Conservation (phyloP, 1,140 invertebrate genomes). For the Lordiphosa clarofinis region DNA sequence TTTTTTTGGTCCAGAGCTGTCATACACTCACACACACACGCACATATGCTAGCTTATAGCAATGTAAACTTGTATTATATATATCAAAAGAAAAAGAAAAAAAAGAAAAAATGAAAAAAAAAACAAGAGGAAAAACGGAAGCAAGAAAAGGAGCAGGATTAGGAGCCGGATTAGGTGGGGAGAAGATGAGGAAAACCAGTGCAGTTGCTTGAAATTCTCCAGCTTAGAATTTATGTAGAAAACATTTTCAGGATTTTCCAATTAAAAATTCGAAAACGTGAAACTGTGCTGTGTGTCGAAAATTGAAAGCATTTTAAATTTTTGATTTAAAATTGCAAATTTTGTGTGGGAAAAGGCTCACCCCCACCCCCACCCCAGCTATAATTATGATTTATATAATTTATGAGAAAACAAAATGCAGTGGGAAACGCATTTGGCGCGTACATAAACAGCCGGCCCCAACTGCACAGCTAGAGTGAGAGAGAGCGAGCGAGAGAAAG, state of each 20-base stretch:
- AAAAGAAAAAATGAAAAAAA: conserved; percentile 11
- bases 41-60: conserved; percentile 21
- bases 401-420: conserved; percentile 72
- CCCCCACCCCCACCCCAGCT: neutral
- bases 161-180: conserved; percentile 3
- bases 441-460: conserved; percentile 10
- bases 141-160: conserved; percentile 11
- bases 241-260: conserved; percentile 61
- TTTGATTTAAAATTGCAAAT: conserved; percentile 6
- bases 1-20: conserved; percentile 7
- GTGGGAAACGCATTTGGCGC: conserved; percentile 71
- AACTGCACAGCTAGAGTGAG: no score
- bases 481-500: no score
- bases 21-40: conserved; percentile 8
- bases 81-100: conserved; percentile 18
- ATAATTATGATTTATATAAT: conserved; percentile 44
- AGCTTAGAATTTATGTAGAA: conserved; percentile 50
- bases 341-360: no score
- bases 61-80: conserved; percentile 67
- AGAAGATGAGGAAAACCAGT: conserved; percentile 48
- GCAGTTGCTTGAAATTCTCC: conserved; percentile 70
- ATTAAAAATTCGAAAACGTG: conserved; percentile 41
- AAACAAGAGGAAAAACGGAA: conserved; percentile 2
- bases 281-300: conserved; percentile 46
- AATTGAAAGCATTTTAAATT: conserved; percentile 14